Percentiles rank a stretch among this genome's conserved stretches.
These are phyloP conservation scores for Chrysocyon brachyurus DNA, from an alignment of 2,797 vertebrate species.

Conservation along the genomic window DNA sequence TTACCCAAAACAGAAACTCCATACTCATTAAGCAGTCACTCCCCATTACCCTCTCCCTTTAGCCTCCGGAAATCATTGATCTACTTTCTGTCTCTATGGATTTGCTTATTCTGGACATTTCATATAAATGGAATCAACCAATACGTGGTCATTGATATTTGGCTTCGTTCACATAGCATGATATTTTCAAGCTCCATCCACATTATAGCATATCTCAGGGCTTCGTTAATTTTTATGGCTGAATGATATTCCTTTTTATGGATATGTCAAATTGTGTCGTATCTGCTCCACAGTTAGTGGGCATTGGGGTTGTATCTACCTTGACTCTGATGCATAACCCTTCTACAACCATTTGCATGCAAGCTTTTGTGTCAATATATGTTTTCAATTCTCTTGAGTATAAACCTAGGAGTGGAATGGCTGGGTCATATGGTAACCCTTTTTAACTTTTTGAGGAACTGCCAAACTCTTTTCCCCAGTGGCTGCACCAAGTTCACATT, in stretches of 20 bases:
- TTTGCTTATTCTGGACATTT: slow-evolving; percentile 19
- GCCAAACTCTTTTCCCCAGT: background rate
- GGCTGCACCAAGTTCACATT: background rate
- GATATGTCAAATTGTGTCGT: background rate
- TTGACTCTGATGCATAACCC: background rate
- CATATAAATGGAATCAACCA: background rate
- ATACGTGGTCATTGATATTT: background rate
- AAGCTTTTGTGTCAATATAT: background rate
- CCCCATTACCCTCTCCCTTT: background rate
- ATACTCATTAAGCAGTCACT: background rate
- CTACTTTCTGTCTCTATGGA: background rate
- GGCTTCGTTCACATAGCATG: background rate
- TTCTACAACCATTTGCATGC: background rate
- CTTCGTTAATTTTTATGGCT: background rate
- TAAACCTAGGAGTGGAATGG: background rate
- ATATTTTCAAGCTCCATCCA: background rate
- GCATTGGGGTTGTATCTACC: background rate
- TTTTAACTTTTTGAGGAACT: background rate
- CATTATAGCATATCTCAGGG: background rate
- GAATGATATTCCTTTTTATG: background rate
- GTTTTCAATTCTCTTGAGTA: background rate
- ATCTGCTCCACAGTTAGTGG: background rate
- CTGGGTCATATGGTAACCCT: background rate
- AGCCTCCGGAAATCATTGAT: background rate
- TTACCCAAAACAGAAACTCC: background rate